A percentile compares a stretch with the other conserved stretches of the same genome.
These are phyloP conservation scores for Drosophila aff. DNA, from an alignment of 1,140 invertebrate genomes.

Conservation along the genomic window DNA sequence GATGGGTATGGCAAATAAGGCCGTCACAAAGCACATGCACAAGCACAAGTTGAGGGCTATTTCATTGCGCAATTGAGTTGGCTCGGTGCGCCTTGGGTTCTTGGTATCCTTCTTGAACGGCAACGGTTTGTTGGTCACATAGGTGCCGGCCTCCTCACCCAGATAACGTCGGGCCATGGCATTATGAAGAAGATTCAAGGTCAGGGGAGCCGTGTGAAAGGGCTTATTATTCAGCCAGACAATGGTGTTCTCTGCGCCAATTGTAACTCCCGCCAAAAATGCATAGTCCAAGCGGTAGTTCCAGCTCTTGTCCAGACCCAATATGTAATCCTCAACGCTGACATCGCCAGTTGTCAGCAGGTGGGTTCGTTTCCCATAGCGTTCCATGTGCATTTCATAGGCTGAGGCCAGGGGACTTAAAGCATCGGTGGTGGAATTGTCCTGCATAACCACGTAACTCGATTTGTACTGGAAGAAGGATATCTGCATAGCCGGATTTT, in stretches of 20 bases:
- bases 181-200: slow-evolving; percentile 88
- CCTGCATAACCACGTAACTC: slow-evolving; percentile 9
- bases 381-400: background rate
- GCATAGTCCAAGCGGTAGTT: slow-evolving; percentile 42
- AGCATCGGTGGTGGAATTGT: background rate
- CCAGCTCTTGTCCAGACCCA: background rate
- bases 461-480: slow-evolving; percentile 16
- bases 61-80: too few relatives aligned
- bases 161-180: slow-evolving; percentile 86
- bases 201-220: slow-evolving; percentile 89
- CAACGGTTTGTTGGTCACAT: slow-evolving; percentile 89
- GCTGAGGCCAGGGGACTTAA: background rate
- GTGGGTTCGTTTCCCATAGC: background rate
- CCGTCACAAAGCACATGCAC: slow-evolving; percentile 89
- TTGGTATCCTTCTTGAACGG: slow-evolving; percentile 85
- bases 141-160: slow-evolving; percentile 82
- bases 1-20: slow-evolving; percentile 90
- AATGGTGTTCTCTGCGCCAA: slow-evolving; percentile 80
- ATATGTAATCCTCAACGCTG: slow-evolving; percentile 17
- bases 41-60: slow-evolving; percentile 88
- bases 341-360: background rate
- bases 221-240: slow-evolving; percentile 89
- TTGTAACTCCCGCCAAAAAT: slow-evolving; percentile 78
- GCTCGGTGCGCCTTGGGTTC: slow-evolving; percentile 81
- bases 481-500: slow-evolving; percentile 15